Evolutionary conservation across 1,140 invertebrate genomes (phyloP).

Genomic region (Macrosteles quadrilineatus): DNA sequence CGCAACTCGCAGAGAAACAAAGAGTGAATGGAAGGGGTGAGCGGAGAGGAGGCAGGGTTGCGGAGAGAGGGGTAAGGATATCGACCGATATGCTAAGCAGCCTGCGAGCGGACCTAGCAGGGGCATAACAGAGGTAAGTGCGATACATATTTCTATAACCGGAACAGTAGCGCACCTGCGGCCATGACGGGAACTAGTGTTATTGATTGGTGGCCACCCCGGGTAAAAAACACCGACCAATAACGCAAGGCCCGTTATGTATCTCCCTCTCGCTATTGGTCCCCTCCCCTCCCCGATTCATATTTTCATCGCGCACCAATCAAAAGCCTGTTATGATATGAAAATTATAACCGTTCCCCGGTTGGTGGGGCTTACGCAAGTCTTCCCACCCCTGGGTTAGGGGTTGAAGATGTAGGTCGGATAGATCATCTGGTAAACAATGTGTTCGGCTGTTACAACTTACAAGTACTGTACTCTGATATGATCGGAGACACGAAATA

Average conservation of each 20-base stretch:
- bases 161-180: conserved; percentile 9
- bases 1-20: conserved; percentile 16
- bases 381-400: background rate
- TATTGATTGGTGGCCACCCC: conserved; percentile 22
- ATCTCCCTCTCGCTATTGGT: conserved; percentile 3
- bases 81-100: conserved; percentile 19
- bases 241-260: conserved; percentile 10
- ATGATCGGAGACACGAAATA: too few species aligned
- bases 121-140: background rate
- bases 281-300: background rate
- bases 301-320: conserved; percentile 22
- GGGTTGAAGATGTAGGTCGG: too few species aligned
- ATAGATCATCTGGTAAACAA: too few species aligned
- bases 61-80: background rate
- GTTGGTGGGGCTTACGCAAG: background rate
- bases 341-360: conserved; percentile 11
- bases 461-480: too few species aligned
- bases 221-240: conserved; percentile 19
- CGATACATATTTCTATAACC: conserved; percentile 25
- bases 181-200: background rate
- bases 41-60: background rate
- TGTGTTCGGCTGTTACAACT: too few species aligned
- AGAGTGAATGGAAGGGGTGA: conserved; percentile 6
- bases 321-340: conserved; percentile 19
- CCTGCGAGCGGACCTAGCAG: background rate